Evolutionary conservation across 2,797 vertebrate species (phyloP).

Genomic region (Protosalanx chinensis): DNA sequence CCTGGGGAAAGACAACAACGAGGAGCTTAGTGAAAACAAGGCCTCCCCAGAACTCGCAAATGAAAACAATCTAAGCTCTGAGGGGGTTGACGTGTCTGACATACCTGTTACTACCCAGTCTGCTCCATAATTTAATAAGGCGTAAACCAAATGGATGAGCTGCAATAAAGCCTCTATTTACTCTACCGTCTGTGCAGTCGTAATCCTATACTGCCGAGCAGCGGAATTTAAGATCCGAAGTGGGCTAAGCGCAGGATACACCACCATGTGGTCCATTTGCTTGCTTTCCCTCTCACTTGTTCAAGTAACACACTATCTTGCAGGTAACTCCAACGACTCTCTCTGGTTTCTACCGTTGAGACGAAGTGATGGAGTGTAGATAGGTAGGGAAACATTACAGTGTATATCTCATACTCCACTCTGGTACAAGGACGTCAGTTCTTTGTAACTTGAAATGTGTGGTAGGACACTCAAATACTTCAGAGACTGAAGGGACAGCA

Average conservation of each 20-base stretch:
- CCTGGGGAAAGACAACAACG: constrained; percentile 17
- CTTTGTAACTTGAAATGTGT: not conserved
- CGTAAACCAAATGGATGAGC: constrained; percentile 67
- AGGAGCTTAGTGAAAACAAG: constrained; percentile 30
- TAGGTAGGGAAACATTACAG: too few species aligned
- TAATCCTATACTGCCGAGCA: constrained; percentile 55
- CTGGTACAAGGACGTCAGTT: not conserved
- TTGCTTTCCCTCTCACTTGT: not conserved
- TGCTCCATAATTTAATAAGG: constrained; percentile 67
- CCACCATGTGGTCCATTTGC: constrained; percentile 41
- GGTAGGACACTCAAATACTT: too few species aligned
- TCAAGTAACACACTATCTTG: not conserved
- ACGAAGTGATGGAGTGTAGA: too few species aligned
- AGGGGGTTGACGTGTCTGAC: constrained; percentile 41
- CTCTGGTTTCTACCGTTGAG: too few species aligned
- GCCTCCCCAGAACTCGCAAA: constrained; percentile 33
- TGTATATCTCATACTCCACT: too few species aligned
- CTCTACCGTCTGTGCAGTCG: constrained; percentile 49
- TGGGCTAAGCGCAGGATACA: constrained; percentile 47
- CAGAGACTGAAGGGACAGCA: constrained; percentile 22
- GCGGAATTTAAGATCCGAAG: constrained; percentile 58
- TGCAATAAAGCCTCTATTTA: constrained; percentile 67
- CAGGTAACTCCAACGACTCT: not conserved
- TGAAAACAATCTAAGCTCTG: constrained; percentile 49
- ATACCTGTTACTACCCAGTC: constrained; percentile 54